These are phyloP conservation scores for Plectropomus leopardus DNA, from an alignment of 2,113 vertebrate genomes.

Conservation along the genomic window DNA sequence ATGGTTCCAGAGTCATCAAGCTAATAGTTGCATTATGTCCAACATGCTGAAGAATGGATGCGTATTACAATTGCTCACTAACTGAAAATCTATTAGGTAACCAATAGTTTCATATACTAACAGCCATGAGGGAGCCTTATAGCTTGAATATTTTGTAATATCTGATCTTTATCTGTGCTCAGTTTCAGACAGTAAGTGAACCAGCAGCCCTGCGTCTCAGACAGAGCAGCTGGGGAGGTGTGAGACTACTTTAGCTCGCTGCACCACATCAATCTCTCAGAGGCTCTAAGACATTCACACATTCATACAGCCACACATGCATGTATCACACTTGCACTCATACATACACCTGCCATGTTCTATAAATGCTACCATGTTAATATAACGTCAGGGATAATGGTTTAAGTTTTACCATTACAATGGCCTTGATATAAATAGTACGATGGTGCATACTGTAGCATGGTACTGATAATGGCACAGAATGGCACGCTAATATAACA, in stretches of 20 bases:
- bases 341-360: conserved; percentile 24
- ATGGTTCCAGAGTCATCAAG: conserved; percentile 47
- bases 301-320: conserved; percentile 24
- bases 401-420: conserved; percentile 25
- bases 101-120: conserved; percentile 4
- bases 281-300: conserved; percentile 52
- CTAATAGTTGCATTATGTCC: conserved; percentile 35
- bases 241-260: conserved; percentile 80
- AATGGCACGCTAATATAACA: not conserved
- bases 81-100: conserved; percentile 7
- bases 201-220: conserved; percentile 54
- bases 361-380: conserved; percentile 33
- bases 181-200: conserved; percentile 48
- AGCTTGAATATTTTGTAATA: conserved; percentile 39
- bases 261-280: conserved; percentile 77
- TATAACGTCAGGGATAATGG: conserved; percentile 34
- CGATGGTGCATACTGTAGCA: not conserved
- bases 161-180: conserved; percentile 17
- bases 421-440: not conserved
- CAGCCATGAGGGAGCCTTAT: conserved; percentile 6
- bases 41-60: conserved; percentile 11
- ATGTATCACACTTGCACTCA: conserved; percentile 35
- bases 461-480: not conserved
- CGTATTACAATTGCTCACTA: conserved; percentile 16
- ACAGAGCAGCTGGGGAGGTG: conserved; percentile 79